phyloP scores from a whole-genome alignment of 2,797 vertebrate species.

The Cyclura pinguis region DNA sequence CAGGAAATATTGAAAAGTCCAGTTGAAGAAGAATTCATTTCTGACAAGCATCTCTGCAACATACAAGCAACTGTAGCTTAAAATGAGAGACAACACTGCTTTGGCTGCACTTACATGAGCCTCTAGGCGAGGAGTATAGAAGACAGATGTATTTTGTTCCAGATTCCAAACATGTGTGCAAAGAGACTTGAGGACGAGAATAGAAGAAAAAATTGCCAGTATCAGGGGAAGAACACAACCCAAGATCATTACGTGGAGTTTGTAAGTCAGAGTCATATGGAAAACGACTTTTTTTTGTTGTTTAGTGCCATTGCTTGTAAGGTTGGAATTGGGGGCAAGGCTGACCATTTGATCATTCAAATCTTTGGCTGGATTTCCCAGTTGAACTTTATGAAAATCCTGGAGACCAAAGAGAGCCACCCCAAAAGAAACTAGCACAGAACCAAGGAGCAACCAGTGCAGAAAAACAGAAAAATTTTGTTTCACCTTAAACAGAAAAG shows the following conservation, averaged over 20 bases:
- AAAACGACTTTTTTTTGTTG: accelerated
- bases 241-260: neutral
- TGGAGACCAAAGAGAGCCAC: constrained; percentile 12
- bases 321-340: neutral
- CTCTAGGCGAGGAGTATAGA: constrained; percentile 1
- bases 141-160: neutral
- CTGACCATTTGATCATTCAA: neutral
- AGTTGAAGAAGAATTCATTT: neutral
- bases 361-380: no score
- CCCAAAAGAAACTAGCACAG: constrained; percentile 51
- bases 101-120: constrained; percentile 20
- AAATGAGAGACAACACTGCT: neutral
- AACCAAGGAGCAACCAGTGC: constrained; percentile 53
- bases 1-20: constrained; percentile 5
- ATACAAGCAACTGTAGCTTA: neutral
- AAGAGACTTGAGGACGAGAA: neutral
- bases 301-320: neutral
- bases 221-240: neutral
- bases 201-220: neutral
- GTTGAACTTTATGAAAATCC: neutral
- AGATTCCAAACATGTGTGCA: neutral
- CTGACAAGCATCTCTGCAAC: neutral
- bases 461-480: constrained; percentile 42
- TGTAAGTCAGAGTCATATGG: neutral
- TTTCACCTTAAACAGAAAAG: constrained; percentile 56